Conservation (phyloP, 2,888 invertebrate genomes). For the Drosophila greeni region DNA sequence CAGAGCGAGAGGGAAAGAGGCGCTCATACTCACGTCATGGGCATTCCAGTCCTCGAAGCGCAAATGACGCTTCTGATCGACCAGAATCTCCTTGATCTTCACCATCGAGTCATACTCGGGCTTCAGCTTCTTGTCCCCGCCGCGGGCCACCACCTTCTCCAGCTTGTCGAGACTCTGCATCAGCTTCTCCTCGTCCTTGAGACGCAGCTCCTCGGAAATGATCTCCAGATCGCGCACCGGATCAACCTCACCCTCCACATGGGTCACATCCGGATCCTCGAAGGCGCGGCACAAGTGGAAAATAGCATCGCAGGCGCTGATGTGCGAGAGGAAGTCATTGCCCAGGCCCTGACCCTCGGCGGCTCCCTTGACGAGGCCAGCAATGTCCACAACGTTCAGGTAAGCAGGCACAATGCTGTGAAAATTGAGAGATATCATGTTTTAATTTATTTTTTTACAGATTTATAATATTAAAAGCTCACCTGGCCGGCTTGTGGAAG, state of each 20-base stretch:
- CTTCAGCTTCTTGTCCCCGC: slow-evolving; percentile 95
- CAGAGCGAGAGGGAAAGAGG: slow-evolving; percentile 7
- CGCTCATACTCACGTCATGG: slow-evolving; percentile 86
- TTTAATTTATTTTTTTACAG: background rate
- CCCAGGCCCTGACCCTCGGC: slow-evolving; percentile 95
- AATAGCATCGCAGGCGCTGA: slow-evolving; percentile 98
- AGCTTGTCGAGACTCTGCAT: slow-evolving; percentile 89
- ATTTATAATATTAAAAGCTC: slow-evolving; percentile 67
- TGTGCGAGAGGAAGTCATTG: slow-evolving; percentile 98
- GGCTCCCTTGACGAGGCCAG: slow-evolving; percentile 98
- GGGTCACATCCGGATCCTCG: slow-evolving; percentile 98
- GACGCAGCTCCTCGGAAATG: slow-evolving; percentile 94
- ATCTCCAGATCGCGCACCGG: slow-evolving; percentile 98
- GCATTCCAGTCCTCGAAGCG: slow-evolving; percentile 95
- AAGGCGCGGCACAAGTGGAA: slow-evolving; percentile 98
- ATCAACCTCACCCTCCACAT: slow-evolving; percentile 98
- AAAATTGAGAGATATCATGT: no score
- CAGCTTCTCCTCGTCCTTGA: slow-evolving; percentile 96
- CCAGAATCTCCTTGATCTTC: slow-evolving; percentile 89
- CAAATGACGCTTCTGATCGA: slow-evolving; percentile 95
- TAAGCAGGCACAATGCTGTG: slow-evolving; percentile 97
- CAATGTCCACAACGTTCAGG: slow-evolving; percentile 98
- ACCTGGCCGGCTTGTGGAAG: slow-evolving; percentile 96
- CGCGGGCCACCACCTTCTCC: slow-evolving; percentile 89
- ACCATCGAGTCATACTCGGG: slow-evolving; percentile 94